phyloP scores from a whole-genome alignment of 2,888 invertebrate genomes.

The Hedya salicella region DNA sequence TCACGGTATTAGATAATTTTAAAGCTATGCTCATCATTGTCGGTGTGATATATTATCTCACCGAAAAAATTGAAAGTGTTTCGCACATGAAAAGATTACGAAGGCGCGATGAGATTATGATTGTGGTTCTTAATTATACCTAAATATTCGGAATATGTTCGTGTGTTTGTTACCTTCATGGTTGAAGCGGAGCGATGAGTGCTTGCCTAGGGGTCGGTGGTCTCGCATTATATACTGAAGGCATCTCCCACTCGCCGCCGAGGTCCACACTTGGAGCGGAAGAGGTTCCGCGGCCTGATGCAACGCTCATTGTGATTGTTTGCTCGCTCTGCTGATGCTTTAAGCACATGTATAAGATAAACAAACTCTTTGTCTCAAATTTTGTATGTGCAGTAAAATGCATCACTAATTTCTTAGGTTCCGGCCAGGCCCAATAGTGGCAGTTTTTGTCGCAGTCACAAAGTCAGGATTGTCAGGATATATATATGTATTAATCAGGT shows the following conservation, averaged over 20 bases:
- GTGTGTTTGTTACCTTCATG: conserved; percentile 75
- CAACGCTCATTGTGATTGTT: conserved; percentile 71
- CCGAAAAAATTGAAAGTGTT: conserved; percentile 35
- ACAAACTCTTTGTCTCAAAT: not conserved
- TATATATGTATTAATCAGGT: no score
- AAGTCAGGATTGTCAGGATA: no score
- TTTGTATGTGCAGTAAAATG: no score
- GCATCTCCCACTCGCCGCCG: conserved; percentile 73
- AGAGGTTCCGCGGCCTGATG: conserved; percentile 66
- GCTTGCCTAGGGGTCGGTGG: conserved; percentile 70
- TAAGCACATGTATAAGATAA: not conserved
- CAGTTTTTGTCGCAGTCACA: no score
- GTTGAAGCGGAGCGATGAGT: conserved; percentile 75
- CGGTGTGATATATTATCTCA: conserved; percentile 35
- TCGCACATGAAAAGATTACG: conserved; percentile 26
- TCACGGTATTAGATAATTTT: conserved; percentile 26
- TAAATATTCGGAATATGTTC: conserved; percentile 38
- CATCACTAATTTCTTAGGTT: no score
- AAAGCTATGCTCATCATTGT: conserved; percentile 16
- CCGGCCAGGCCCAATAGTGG: no score
- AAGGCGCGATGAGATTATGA: conserved; percentile 8
- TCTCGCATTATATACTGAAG: conserved; percentile 74
- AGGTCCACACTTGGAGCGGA: conserved; percentile 46
- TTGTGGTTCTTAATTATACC: conserved; percentile 1
- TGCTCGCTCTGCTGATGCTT: conserved; percentile 31